Evolutionary conservation across 2,113 vertebrate species (phyloP).

Genomic region (Lanius collurio): DNA sequence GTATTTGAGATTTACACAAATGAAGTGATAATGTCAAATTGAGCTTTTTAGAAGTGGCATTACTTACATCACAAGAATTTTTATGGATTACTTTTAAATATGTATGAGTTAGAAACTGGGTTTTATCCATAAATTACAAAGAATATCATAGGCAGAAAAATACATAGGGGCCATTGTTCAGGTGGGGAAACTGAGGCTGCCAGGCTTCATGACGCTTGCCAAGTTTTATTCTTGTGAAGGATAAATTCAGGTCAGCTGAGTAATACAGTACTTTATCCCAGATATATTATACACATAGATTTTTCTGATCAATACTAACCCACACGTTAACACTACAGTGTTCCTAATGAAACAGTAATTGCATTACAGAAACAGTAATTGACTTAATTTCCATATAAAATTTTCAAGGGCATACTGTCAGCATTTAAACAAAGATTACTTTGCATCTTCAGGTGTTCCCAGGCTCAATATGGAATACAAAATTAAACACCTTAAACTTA

Average conservation of each 20-base stretch:
- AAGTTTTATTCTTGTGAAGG: neutral
- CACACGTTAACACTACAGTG: neutral
- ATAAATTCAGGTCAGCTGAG: neutral
- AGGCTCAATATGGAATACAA: slow-evolving; percentile 36
- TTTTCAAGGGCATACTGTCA: slow-evolving; percentile 8
- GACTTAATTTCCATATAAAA: slow-evolving; percentile 51
- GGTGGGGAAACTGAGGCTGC: neutral
- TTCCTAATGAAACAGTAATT: slow-evolving; percentile 35
- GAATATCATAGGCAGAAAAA: neutral
- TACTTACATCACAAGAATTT: neutral
- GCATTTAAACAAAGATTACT: slow-evolving; percentile 28
- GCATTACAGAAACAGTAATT: slow-evolving; percentile 21
- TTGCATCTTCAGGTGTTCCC: slow-evolving; percentile 26
- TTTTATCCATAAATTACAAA: neutral
- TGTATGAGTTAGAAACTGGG: neutral
- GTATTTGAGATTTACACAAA: neutral
- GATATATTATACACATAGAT: neutral
- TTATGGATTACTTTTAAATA: neutral
- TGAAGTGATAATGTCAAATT: neutral
- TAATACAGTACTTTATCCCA: neutral
- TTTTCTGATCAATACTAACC: slow-evolving; percentile 13
- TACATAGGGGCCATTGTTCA: neutral
- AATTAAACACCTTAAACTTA: slow-evolving; percentile 52
- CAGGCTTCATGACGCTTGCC: neutral
- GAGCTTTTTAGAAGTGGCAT: neutral